Evolutionary conservation across 2,113 vertebrate genomes (phyloP), one percentile per base, ranked within the genome.

Genomic region (Symphodus melops): DNA sequence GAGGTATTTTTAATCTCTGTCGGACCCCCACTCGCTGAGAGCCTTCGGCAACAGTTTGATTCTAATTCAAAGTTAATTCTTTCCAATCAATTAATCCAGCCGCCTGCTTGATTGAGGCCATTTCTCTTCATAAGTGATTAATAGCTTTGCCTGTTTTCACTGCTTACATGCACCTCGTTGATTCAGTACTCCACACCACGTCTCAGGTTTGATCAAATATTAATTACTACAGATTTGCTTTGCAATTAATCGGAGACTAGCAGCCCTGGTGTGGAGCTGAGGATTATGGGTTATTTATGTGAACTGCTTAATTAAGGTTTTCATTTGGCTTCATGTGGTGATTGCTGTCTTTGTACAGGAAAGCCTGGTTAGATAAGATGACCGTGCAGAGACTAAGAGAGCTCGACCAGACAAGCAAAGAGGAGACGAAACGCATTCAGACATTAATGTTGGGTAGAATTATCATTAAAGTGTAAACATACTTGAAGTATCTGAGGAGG

Each of bases 351-450:
- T 57, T 62, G 39, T 58, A 37, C 77, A 95, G 94, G 70, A 73
- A 85, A 48, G 91, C 87, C 36, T 94, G 92, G 92, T 67, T 92
- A 80, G 94, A 94, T 11, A 92, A 74, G 64, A 66, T 87, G 68
- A 92, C 84, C 14, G 81, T 60, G 39, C 90, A 85, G 68, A 88
- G 90, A 55, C 72, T 91, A 69, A 82, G 57, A 12, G 87, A 93
- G 75, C 81, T 92, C 51, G 79, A 92, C 67, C 86, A 81, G 62
- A 74, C 92, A 59, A 92, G 79, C 60, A 65, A 80, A 68, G 87
- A 93, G 68, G 92, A 94, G 73, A 48, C 62, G 1, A 76, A 89
- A 53, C 66, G 42, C 53, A 81, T 92, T 68, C 82, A 82, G 41
- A 88, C 73, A 68, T 72, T 92, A 63, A 89, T 94, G 94, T 95